Conservation (phyloP, 2,797 vertebrate genomes). For the Phyllotis vaccarum region DNA sequence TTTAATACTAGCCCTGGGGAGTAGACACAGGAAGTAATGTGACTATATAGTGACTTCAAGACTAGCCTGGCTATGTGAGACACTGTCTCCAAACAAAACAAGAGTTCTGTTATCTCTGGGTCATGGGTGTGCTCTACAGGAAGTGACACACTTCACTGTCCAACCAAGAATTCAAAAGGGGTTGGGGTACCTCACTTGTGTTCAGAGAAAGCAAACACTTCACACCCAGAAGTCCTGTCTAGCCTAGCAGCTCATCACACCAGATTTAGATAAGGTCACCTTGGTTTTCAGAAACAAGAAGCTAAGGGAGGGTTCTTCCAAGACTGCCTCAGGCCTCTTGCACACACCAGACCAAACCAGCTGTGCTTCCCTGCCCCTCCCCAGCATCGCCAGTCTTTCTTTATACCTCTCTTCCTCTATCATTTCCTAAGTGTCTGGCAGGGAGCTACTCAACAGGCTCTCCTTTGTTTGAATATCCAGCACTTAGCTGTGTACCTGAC, state of each 20-base stretch:
- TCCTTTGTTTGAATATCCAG: neutral
- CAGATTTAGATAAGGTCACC: neutral
- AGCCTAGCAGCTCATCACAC: neutral
- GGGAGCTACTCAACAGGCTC: neutral
- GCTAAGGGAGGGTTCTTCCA: neutral
- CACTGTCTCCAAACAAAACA: neutral
- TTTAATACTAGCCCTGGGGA: neutral
- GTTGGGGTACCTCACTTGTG: neutral
- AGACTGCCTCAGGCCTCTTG: neutral
- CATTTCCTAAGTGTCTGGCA: neutral
- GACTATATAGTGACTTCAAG: neutral
- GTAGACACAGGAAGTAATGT: neutral
- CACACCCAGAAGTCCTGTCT: neutral
- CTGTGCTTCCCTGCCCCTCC: neutral
- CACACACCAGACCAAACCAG: neutral
- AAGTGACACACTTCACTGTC: neutral
- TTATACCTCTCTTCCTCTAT: neutral
- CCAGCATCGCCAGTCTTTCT: neutral
- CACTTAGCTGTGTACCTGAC: neutral
- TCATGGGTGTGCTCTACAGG: neutral
- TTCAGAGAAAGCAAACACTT: neutral
- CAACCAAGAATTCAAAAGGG: rapidly evolving
- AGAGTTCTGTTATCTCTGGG: neutral
- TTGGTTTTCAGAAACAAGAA: neutral
- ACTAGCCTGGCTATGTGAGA: too few relatives aligned